Conservation (phyloP, 2,113 vertebrate genomes). For the Pogona vitticeps region DNA sequence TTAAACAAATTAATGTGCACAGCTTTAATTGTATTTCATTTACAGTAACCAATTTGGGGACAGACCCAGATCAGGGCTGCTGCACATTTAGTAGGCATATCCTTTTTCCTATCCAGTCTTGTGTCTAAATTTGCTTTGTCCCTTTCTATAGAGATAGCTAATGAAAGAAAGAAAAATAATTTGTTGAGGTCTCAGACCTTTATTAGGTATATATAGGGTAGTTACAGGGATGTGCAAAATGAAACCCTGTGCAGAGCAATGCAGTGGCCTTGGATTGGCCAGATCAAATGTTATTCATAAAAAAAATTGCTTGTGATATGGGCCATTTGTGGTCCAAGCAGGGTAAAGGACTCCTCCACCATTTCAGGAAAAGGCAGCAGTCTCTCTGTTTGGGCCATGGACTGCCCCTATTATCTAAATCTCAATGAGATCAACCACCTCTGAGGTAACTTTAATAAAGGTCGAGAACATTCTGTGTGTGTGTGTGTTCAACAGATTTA, state of each 20-base stretch:
- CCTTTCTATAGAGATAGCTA: no score
- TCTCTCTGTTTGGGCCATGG: neutral
- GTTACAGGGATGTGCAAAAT: neutral
- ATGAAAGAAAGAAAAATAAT: no score
- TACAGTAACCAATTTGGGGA: neutral
- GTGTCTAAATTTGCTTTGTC: neutral
- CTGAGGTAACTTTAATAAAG: neutral
- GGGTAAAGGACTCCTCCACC: no score
- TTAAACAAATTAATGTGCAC: neutral
- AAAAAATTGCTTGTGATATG: no score
- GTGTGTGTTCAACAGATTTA: neutral
- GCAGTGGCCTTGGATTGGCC: neutral
- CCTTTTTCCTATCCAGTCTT: neutral
- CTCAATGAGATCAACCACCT: neutral
- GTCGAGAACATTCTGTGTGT: neutral
- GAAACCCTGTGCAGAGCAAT: no score
- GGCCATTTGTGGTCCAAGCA: no score
- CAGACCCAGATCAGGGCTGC: neutral
- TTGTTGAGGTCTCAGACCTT: neutral
- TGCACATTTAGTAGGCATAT: neutral
- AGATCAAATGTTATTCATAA: neutral
- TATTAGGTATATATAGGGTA: no score
- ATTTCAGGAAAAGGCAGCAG: neutral
- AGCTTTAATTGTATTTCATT: neutral
- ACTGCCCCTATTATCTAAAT: no score